These are phyloP conservation scores for Epinotia brunnichana DNA, from an alignment of 2,888 invertebrate species.

Conservation along the genomic window DNA sequence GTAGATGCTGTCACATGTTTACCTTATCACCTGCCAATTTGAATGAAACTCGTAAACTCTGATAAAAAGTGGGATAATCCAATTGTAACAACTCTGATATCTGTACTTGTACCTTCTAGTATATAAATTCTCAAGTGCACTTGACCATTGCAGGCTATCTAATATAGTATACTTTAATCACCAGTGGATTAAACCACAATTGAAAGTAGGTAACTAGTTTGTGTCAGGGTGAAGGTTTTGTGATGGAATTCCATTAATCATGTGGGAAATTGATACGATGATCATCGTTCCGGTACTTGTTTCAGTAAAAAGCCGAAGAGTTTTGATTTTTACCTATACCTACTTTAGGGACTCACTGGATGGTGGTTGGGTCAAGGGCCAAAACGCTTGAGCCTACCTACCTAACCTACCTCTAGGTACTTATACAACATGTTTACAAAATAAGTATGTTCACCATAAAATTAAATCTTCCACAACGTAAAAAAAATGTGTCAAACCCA, in stretches of 20 bases:
- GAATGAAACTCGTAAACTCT: constrained; percentile 16
- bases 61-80: constrained; percentile 29
- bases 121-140: constrained; percentile 42
- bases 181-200: neutral
- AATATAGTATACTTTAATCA: neutral
- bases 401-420: no score
- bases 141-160: constrained; percentile 15
- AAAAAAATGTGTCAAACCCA: no score
- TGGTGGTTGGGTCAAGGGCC: neutral
- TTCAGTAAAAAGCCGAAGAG: neutral
- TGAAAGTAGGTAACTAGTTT: neutral
- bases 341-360: neutral
- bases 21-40: constrained; percentile 18
- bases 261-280: neutral
- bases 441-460: no score
- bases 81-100: constrained; percentile 12
- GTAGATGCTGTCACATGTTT: constrained; percentile 21
- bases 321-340: neutral
- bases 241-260: neutral
- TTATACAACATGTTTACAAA: no score
- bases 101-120: constrained; percentile 44
- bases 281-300: neutral
- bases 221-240: neutral
- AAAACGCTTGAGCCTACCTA: neutral
- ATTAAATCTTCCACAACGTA: no score